A percentile compares a stretch with the other conserved stretches of the same genome.
Conservation (phyloP, 2,797 vertebrate genomes). For the Macropus fuliginosus region DNA sequence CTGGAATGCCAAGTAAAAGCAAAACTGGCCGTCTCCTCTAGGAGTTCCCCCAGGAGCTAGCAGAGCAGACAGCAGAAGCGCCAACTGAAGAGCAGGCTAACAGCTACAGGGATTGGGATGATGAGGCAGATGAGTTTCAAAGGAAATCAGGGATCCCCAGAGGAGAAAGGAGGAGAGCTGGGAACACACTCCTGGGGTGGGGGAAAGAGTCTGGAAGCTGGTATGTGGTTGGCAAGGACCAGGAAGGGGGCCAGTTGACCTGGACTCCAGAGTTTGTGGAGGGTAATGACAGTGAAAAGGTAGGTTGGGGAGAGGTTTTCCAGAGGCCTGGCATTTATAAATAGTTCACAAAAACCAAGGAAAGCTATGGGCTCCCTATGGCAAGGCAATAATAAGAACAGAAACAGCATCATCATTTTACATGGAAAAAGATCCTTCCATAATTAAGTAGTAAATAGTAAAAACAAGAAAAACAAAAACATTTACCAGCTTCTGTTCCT, state of each 20-base stretch:
- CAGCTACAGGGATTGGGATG: not conserved
- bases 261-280: not conserved
- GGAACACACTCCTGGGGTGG: not conserved
- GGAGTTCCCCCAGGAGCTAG: not conserved
- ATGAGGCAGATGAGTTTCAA: not conserved
- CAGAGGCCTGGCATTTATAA: not conserved
- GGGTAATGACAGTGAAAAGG: not conserved
- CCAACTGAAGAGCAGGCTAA: not conserved
- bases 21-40: not conserved
- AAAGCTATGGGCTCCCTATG: not conserved
- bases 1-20: not conserved
- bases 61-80: not conserved
- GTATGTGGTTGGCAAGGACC: not conserved
- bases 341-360: not conserved
- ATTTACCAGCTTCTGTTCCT: not conserved
- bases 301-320: not conserved
- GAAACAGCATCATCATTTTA: slow-evolving; percentile 5
- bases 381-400: not conserved
- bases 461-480: not conserved
- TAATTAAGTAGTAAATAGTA: not conserved
- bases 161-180: not conserved
- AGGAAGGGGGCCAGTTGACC: not conserved
- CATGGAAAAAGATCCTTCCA: slow-evolving; percentile 28
- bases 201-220: too few species aligned
- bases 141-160: not conserved